phyloP scores from a whole-genome alignment of 1,140 invertebrate species.

The Aradophagus sp. region DNA sequence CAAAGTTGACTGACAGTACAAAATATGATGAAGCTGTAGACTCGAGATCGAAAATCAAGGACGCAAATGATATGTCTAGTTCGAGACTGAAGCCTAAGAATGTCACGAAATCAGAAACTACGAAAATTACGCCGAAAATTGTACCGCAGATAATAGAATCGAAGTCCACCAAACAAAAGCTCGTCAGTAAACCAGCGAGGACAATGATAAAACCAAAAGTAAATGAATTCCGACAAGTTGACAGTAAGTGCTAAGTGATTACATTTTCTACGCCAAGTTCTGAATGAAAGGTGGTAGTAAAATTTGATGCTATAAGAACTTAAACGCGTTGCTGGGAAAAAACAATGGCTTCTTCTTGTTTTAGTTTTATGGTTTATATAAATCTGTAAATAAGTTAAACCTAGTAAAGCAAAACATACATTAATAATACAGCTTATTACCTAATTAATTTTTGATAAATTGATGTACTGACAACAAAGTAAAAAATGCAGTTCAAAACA shows the following conservation, averaged over 20 bases:
- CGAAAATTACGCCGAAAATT: conserved; percentile 46
- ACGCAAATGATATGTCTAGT: conserved; percentile 48
- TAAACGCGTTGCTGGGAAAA: conserved; percentile 6
- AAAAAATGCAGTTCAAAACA: no score
- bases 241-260: conserved; percentile 44
- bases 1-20: conserved; percentile 38
- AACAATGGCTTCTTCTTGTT: conserved; percentile 16
- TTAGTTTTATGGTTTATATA: conserved; percentile 4
- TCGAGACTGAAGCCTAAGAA: conserved; percentile 48
- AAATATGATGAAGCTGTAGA: conserved; percentile 44
- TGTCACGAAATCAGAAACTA: conserved; percentile 50
- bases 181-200: conserved; percentile 28
- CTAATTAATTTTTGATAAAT: no score
- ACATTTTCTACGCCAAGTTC: conserved; percentile 20
- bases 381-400: conserved; percentile 4
- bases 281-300: conserved; percentile 4
- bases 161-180: conserved; percentile 47
- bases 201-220: conserved; percentile 48
- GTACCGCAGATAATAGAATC: conserved; percentile 25
- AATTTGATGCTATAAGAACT: conserved; percentile 1
- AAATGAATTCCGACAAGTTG: conserved; percentile 41
- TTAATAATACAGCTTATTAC: no score
- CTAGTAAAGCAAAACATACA: conserved; percentile 10
- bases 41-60: conserved; percentile 45
- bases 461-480: no score